Evolutionary conservation across 2,888 invertebrate species (phyloP), one percentile per base, ranked within the genome.

Genomic region (Cabera pusaria): DNA sequence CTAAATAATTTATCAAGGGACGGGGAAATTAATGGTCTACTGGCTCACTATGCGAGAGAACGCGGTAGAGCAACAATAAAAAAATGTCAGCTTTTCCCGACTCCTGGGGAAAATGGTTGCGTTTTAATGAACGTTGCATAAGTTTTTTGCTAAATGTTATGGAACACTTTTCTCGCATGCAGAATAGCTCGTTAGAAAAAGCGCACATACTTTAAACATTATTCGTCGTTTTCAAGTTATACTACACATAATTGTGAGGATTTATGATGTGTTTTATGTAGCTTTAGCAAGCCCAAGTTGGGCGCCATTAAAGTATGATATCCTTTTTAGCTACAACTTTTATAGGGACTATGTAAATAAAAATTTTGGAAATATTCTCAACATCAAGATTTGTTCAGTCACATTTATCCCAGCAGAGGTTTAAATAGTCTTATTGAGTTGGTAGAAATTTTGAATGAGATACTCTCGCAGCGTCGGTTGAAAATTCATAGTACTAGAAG

Each of bases 1-100:
- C 60, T 65, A 35, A 64, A 73, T 70, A 64, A 72, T 69, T 69
- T 64, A 72, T 66, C 56, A 65, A 63, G 59, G 61, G 56, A 53
- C 52, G 56, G 59, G 62, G 64, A 63, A 69, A 71, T 73, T 68
- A 70, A 73, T 70, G 60, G 58, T 54, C 52, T 49, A 46, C 39
- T 51, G 46, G 55, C 50, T 57, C 56, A 54, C 49, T 31, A 24
- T 28, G 49, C 64, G 64, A 62, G 59, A 52, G 26, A 18, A 20
- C 39, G 12, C 24, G 22, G 6, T 20, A 11, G 10, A 41, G 26
- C 26, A 33, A 37, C 26, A 41, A 35, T 38, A 38, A 26, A 36
- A 41, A 42, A 37, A 6, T 39, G 17, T 32, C 35, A 25, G 23
- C 24, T 31, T 46, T 39, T 24, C 26, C 17, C 29, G 22, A 11